Conservation (phyloP, 2,888 invertebrate genomes). For the Ophioninae sp. region DNA sequence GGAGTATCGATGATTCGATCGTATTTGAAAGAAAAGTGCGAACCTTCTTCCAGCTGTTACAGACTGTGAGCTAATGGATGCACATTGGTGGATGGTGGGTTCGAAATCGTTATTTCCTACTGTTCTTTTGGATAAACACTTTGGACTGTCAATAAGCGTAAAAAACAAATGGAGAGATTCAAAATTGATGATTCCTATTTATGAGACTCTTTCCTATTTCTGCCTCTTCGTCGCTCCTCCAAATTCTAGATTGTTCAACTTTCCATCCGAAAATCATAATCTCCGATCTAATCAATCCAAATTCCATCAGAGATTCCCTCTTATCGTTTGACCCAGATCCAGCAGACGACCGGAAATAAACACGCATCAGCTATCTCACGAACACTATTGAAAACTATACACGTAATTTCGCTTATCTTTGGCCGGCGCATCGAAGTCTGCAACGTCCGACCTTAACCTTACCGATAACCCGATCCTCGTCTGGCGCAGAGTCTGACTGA, state of each 20-base stretch:
- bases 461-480: constrained; percentile 34
- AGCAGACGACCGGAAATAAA: not conserved
- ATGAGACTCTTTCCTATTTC: not conserved
- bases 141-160: not conserved
- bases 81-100: not conserved
- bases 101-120: not conserved
- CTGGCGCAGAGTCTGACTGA: constrained; percentile 40
- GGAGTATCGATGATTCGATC: not conserved
- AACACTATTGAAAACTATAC: not conserved
- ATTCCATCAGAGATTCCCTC: not conserved
- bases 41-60: not conserved
- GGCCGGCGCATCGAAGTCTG: constrained; percentile 33
- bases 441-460: constrained; percentile 45
- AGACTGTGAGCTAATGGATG: not conserved
- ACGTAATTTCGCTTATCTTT: constrained; percentile 38
- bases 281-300: not conserved
- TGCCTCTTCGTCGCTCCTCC: not conserved
- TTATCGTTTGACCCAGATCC: constrained; percentile 5
- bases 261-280: not conserved
- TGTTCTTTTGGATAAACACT: not conserved
- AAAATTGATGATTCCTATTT: not conserved
- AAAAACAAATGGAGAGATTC: not conserved
- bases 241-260: not conserved
- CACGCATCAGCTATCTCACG: not conserved
- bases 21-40: not conserved